Evolutionary conservation across 1,140 invertebrate genomes (phyloP), one percentile per base, ranked within the genome.

Genomic region (Anoplophora glabripennis): DNA sequence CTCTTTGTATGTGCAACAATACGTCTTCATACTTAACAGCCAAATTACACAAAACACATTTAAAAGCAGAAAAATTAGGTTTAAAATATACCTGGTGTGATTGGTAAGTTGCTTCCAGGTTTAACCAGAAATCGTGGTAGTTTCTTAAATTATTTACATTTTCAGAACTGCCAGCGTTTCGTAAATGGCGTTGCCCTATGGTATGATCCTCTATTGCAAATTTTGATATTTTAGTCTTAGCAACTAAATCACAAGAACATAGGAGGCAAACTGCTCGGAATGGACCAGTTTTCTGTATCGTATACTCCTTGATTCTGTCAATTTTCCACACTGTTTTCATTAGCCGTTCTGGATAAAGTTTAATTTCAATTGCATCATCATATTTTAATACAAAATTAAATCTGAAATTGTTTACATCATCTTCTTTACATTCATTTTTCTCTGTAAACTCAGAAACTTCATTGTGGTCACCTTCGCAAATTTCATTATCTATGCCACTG

Each of bases 1-100:
- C 45, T 33, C 8, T 21, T 15, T 14, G 47, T 34, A 49, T n/a
- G 10, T 49, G 47, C 7, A 35, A 28, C 10, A 35, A 35, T 14
- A 49, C n/a, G 4, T 38, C 14, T 11, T 18, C 10, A 12, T 40
- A 12, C 34, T 7, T 5, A 3, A 53, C 36, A 15, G 12, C n/a
- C 1, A 7, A 7, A 53, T 17, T 15, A 15, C 51, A 41, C 18
- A 53, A 33, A 7, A 38, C 17, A 40, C 51, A 53, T 14, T 40
- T 41, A 7, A 21, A 5, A 11, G 9, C 18, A 15, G 9, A n/a
- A n/a, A n/a, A 5, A 11, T 55, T 35, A 21, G 64, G 56, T 38
- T 37, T 46, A 53, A 69, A 64, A 52, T 66, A 64, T 9, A 70
- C 60, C 57, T 70, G 68, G 45, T 70, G 68, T 9, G 64, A 53